phyloP scores from a whole-genome alignment of 2,797 vertebrate genomes.

The Acanthopagrus latus region DNA sequence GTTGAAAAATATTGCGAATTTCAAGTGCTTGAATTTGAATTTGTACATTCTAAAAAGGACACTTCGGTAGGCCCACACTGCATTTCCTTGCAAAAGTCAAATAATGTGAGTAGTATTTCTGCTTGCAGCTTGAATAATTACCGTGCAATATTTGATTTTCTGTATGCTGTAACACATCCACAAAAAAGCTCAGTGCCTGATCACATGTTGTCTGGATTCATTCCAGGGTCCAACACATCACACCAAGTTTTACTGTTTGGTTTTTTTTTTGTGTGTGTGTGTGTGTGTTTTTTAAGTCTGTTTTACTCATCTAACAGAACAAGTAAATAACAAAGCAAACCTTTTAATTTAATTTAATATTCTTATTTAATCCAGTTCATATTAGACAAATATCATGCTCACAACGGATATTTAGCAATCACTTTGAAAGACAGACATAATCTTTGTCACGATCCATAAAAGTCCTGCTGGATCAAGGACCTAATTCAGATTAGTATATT shows the following conservation, averaged over 20 bases:
- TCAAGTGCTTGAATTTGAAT: not conserved
- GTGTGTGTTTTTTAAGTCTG: not conserved
- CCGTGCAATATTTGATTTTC: not conserved
- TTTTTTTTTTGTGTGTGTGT: not conserved
- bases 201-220: not conserved
- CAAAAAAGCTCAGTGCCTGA: not conserved
- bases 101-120: not conserved
- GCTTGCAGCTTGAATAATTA: not conserved
- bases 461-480: not conserved
- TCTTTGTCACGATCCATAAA: not conserved
- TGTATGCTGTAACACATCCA: not conserved
- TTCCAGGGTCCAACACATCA: not conserved
- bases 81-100: not conserved
- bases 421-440: not conserved
- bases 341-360: not conserved
- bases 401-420: not conserved
- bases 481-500: not conserved
- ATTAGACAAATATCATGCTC: not conserved
- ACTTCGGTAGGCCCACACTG: too few species aligned
- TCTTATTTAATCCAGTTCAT: not conserved
- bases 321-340: not conserved
- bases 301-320: not conserved
- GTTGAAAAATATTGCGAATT: not conserved
- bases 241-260: not conserved
- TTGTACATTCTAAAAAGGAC: not conserved